phyloP scores from a whole-genome alignment of 1,140 invertebrate species.

The Chelonus insularis region DNA sequence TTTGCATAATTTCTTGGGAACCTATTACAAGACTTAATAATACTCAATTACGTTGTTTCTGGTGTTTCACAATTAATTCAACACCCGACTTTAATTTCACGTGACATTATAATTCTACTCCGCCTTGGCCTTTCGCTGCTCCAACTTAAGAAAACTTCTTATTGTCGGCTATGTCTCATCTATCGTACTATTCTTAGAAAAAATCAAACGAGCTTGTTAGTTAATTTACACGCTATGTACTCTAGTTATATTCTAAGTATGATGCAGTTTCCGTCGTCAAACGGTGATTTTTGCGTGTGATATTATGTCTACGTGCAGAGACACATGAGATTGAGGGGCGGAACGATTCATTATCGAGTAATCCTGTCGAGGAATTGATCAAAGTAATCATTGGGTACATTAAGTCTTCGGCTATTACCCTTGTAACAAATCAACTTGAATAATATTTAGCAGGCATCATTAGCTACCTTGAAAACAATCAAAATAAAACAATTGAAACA shows the following conservation, averaged over 20 bases:
- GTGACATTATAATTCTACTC: constrained; percentile 16
- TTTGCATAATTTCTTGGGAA: constrained; percentile 40
- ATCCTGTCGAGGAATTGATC: not conserved
- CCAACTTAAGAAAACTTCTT: constrained; percentile 6
- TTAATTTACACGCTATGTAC: not conserved
- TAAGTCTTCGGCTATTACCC: not conserved
- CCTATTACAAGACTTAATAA: constrained; percentile 30
- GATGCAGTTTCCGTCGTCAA: too few species aligned
- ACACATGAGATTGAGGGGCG: not conserved
- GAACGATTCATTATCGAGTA: constrained; percentile 1
- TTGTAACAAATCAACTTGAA: not conserved
- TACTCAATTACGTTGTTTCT: constrained; percentile 19
- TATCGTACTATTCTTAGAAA: not conserved
- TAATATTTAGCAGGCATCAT: not conserved
- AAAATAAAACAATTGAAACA: too few species aligned
- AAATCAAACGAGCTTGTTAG: constrained; percentile 2
- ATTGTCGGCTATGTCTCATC: not conserved
- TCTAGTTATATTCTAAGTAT: too few species aligned
- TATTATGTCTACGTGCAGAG: not conserved
- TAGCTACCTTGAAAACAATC: not conserved
- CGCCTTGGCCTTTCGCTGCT: constrained; percentile 48
- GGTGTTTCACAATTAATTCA: not conserved
- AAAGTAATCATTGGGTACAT: constrained; percentile 1
- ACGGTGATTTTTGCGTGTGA: constrained; percentile 20
- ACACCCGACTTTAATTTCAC: constrained; percentile 24